Evolutionary conservation across 2,888 invertebrate species (phyloP).

Genomic region (Eupithecia exiguata): DNA sequence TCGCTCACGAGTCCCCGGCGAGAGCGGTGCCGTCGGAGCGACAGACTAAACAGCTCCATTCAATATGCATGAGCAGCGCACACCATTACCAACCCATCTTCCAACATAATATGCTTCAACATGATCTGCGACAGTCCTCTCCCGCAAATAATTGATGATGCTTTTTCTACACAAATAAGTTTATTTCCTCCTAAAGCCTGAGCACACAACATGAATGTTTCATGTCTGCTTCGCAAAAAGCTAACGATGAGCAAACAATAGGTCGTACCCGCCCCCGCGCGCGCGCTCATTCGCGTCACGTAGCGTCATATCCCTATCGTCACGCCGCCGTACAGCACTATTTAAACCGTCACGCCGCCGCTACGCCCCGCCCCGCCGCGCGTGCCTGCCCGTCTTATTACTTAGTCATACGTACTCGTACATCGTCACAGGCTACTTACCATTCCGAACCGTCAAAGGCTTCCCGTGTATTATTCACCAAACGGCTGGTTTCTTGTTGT

Average conservation of each 20-base stretch:
- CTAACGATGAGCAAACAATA: conserved; percentile 29
- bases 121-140: not conserved
- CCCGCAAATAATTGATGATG: conserved; percentile 9
- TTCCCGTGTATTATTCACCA: conserved; percentile 12
- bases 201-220: conserved; percentile 38
- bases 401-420: conserved; percentile 7
- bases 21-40: not conserved
- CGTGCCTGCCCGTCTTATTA: not conserved
- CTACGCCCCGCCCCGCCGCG: conserved; percentile 5
- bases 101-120: not conserved
- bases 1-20: not conserved
- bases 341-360: conserved; percentile 40
- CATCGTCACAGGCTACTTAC: conserved; percentile 4
- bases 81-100: not conserved
- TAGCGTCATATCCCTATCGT: conserved; percentile 43
- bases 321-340: conserved; percentile 37
- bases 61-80: not conserved
- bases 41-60: not conserved
- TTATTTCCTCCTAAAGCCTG: conserved; percentile 22
- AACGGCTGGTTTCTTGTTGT: not conserved
- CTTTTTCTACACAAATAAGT: conserved; percentile 18
- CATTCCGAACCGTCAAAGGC: not conserved
- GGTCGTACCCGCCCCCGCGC: conserved; percentile 25
- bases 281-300: conserved; percentile 38
- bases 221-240: conserved; percentile 36